These are phyloP conservation scores for Pseudolycoriella hygida DNA, from an alignment of 2,888 invertebrate species.

Conservation along the genomic window DNA sequence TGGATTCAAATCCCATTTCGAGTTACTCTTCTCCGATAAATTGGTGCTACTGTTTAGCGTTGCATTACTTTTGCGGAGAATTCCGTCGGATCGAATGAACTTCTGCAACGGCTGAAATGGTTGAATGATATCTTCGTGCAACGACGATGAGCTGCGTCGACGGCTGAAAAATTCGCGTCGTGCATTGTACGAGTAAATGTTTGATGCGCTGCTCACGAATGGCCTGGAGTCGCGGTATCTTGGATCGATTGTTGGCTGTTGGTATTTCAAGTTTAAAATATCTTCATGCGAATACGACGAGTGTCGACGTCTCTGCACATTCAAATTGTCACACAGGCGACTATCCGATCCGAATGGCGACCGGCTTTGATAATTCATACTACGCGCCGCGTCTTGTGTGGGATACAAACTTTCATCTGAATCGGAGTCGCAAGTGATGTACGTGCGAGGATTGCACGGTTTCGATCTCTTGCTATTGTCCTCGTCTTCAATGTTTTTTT, in stretches of 20 bases:
- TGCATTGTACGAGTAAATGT: slow-evolving; percentile 8
- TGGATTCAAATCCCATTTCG: slow-evolving; percentile 17
- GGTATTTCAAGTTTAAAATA: slow-evolving; percentile 18
- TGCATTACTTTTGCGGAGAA: slow-evolving; percentile 3
- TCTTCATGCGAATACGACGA: slow-evolving; percentile 26
- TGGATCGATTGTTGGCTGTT: slow-evolving; percentile 26
- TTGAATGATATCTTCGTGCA: slow-evolving; percentile 21
- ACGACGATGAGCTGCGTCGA: slow-evolving; percentile 23
- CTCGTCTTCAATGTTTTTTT: background rate
- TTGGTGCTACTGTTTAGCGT: background rate
- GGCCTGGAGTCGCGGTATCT: slow-evolving; percentile 27
- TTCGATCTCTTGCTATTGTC: slow-evolving; percentile 1
- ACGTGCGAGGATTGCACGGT: background rate
- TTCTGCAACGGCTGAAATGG: slow-evolving; percentile 5
- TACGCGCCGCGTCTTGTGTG: background rate
- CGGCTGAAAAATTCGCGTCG: slow-evolving; percentile 10
- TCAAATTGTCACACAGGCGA: background rate
- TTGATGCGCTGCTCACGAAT: slow-evolving; percentile 24
- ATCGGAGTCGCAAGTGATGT: slow-evolving; percentile 16
- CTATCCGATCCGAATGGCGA: slow-evolving; percentile 1
- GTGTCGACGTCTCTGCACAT: slow-evolving; percentile 17
- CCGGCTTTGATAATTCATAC: background rate
- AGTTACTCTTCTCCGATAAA: slow-evolving; percentile 5
- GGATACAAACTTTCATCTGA: slow-evolving; percentile 27
- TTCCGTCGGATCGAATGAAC: background rate